phyloP scores from a whole-genome alignment of 2,888 invertebrate genomes.

The Oscheius sp. region DNA sequence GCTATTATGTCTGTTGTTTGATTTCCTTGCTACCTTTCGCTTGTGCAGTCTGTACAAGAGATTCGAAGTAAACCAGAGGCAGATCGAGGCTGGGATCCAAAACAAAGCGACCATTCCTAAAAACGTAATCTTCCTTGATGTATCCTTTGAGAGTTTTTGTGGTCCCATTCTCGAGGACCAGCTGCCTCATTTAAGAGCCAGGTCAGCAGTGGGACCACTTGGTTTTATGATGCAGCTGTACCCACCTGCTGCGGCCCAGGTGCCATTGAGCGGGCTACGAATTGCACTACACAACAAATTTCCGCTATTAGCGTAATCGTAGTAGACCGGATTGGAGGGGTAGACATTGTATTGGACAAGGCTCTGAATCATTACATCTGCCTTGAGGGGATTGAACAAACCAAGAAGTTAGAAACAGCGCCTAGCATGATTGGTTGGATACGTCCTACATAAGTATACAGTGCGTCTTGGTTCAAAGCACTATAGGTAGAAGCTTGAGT shows the following conservation, averaged over 20 bases:
- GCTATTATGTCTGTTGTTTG: not conserved
- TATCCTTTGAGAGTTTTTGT: not conserved
- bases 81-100: slow-evolving; percentile 21
- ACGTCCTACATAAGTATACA: not conserved
- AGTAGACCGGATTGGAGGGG: not conserved
- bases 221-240: slow-evolving; percentile 20
- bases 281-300: slow-evolving; percentile 8
- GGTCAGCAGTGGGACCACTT: slow-evolving; percentile 15
- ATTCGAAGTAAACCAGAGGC: slow-evolving; percentile 20
- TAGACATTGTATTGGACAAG: not conserved
- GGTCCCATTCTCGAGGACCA: not conserved
- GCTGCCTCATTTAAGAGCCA: not conserved
- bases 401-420: slow-evolving; percentile 16
- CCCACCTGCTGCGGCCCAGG: slow-evolving; percentile 26
- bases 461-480: not conserved
- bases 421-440: not conserved
- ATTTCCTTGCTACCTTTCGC: not conserved
- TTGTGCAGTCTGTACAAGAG: slow-evolving; percentile 17
- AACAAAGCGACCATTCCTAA: slow-evolving; percentile 27
- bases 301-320: slow-evolving; percentile 16
- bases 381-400: not conserved
- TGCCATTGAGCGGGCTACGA: slow-evolving; percentile 1
- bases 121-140: not conserved
- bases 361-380: not conserved
- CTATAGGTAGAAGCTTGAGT: not conserved